Percentiles rank a stretch among this genome's conserved stretches.
Evolutionary conservation across 1,140 invertebrate species (phyloP).

Genomic region (Diploscapter pachys): DNA sequence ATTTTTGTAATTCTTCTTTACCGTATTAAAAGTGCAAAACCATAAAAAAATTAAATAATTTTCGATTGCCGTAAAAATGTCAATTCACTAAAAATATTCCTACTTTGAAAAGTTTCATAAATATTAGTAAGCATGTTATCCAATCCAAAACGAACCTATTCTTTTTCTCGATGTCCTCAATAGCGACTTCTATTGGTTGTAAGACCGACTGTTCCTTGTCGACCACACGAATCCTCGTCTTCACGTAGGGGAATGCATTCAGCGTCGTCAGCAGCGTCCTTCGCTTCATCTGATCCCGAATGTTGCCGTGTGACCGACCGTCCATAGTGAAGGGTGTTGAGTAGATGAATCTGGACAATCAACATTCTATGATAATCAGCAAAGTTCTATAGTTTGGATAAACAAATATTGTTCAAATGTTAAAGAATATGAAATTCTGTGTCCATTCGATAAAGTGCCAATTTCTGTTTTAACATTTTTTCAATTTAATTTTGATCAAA

Average conservation of each 20-base stretch:
- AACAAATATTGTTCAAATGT: too few relatives aligned
- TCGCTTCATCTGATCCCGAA: slow-evolving; percentile 90
- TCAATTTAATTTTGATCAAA: neutral
- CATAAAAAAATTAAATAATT: too few relatives aligned
- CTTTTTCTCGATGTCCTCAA: slow-evolving; percentile 96
- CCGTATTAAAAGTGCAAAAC: too few relatives aligned
- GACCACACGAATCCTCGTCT: slow-evolving; percentile 85
- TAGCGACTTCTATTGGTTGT: slow-evolving; percentile 90
- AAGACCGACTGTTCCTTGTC: slow-evolving; percentile 77
- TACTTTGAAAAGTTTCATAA: too few relatives aligned
- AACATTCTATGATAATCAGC: too few relatives aligned
- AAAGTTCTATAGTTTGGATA: too few relatives aligned
- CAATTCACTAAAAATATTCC: neutral
- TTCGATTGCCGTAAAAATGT: too few relatives aligned
- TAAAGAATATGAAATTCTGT: too few relatives aligned
- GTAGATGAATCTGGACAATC: slow-evolving; percentile 76
- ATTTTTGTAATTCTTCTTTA: too few relatives aligned
- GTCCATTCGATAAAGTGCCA: too few relatives aligned
- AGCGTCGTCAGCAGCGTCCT: slow-evolving; percentile 90
- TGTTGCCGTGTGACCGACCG: slow-evolving; percentile 83
- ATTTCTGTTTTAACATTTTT: too few relatives aligned
- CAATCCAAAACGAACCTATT: slow-evolving; percentile 59
- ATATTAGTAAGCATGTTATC: too few relatives aligned
- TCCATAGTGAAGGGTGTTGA: slow-evolving; percentile 91
- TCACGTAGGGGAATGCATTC: slow-evolving; percentile 88